A percentile compares a stretch with the other conserved stretches of the same genome.
These are phyloP conservation scores for Lagorchestes hirsutus DNA, from an alignment of 2,797 vertebrate genomes.

Conservation along the genomic window DNA sequence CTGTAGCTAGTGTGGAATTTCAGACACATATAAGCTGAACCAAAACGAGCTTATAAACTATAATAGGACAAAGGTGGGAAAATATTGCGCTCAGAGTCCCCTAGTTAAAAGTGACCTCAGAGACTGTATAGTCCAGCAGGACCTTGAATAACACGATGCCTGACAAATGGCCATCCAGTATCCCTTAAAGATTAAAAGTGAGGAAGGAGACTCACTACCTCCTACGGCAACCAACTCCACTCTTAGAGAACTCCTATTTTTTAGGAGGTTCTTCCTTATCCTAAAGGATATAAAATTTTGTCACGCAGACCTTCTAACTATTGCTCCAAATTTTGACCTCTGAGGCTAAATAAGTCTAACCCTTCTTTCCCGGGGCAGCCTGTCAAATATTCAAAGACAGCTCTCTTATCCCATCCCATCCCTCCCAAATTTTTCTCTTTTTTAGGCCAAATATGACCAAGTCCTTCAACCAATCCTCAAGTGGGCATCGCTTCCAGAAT, in stretches of 20 bases:
- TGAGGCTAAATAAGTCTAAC: neutral
- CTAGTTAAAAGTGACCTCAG: no score
- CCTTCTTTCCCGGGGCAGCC: no score
- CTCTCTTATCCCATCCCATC: neutral
- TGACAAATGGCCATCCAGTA: no score
- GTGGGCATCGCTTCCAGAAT: no score
- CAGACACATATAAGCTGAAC: neutral
- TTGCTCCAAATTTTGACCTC: neutral
- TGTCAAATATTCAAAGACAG: neutral
- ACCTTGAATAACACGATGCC: no score
- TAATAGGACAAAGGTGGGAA: no score
- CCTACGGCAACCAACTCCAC: neutral
- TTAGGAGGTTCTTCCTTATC: neutral
- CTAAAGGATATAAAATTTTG: neutral
- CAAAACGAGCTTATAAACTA: constrained; percentile 49
- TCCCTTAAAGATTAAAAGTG: neutral
- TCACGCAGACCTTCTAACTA: neutral
- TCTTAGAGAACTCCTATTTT: neutral
- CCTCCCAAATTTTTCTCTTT: neutral
- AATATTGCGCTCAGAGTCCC: no score
- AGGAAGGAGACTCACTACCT: neutral
- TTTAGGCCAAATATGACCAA: neutral
- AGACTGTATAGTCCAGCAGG: no score
- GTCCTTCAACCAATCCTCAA: no score
- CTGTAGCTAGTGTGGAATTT: neutral